Conservation (phyloP, 2,797 vertebrate species). For the Gambusia yucatana region DNA sequence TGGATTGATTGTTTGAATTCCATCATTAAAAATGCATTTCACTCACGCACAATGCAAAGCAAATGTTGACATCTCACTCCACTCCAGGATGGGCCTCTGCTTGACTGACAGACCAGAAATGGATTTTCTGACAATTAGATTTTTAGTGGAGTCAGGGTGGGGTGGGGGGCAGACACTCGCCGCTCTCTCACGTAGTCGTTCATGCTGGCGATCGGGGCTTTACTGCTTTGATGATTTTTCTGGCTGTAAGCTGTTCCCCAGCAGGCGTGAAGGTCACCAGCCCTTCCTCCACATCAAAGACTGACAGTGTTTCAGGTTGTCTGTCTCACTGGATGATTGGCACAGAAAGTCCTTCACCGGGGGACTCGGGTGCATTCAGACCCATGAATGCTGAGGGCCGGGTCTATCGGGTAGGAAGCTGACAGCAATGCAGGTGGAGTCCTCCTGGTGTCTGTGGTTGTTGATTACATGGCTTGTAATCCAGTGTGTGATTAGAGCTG, state of each 20-base stretch:
- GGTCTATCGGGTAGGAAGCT: neutral
- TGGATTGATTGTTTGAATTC: constrained; percentile 54
- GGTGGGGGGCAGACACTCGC: constrained; percentile 2
- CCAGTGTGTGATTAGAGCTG: neutral
- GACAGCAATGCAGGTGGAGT: constrained; percentile 5
- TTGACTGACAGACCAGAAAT: constrained; percentile 60
- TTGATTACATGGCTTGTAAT: neutral
- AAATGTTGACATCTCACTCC: constrained; percentile 58
- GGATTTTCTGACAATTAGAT: constrained; percentile 61
- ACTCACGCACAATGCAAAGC: constrained; percentile 34
- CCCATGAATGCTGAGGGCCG: neutral
- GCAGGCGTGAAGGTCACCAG: constrained; percentile 61
- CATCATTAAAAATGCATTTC: constrained; percentile 56
- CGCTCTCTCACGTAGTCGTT: constrained; percentile 24
- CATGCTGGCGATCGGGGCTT: constrained; percentile 19
- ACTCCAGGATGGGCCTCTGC: constrained; percentile 26
- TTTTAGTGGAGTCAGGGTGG: constrained; percentile 18
- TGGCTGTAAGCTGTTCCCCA: constrained; percentile 32
- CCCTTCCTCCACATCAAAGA: constrained; percentile 50
- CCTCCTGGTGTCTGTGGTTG: neutral
- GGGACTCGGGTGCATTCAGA: constrained; percentile 12
- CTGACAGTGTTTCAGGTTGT: constrained; percentile 31
- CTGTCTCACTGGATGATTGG: constrained; percentile 46
- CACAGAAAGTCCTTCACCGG: constrained; percentile 13
- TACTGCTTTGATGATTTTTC: constrained; percentile 56